phyloP scores from a whole-genome alignment of 2,888 invertebrate genomes.

The Callinectes sapidus region DNA sequence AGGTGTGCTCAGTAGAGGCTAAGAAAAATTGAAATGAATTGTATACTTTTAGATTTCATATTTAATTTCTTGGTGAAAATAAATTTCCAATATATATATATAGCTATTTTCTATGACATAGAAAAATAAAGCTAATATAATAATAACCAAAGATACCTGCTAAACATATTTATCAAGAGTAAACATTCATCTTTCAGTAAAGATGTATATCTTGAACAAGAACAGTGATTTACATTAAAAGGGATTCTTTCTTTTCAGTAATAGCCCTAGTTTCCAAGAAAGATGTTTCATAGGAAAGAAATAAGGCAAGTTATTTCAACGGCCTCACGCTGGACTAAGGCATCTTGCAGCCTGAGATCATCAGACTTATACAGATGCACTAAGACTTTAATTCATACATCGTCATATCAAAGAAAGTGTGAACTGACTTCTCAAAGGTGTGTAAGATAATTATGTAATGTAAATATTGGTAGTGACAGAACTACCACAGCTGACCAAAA shows the following conservation, averaged over 20 bases:
- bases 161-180: no score
- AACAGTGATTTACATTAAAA: not conserved
- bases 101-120: no score
- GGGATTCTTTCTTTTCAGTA: not conserved
- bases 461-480: not conserved
- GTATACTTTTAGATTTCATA: no score
- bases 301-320: not conserved
- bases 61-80: no score
- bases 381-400: not conserved
- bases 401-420: not conserved
- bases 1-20: no score
- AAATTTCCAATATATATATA: no score
- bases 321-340: slow-evolving; percentile 5
- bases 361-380: not conserved
- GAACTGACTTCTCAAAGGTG: not conserved
- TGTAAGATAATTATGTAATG: not conserved
- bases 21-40: no score
- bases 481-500: not conserved
- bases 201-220: no score
- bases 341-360: not conserved
- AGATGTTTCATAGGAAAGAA: not conserved
- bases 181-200: no score
- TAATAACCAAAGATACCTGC: no score
- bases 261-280: not conserved
- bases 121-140: no score